Percentiles rank a stretch among this genome's conserved stretches.
Conservation (phyloP, 2,113 vertebrate species). For the Aviceda subcristata region DNA sequence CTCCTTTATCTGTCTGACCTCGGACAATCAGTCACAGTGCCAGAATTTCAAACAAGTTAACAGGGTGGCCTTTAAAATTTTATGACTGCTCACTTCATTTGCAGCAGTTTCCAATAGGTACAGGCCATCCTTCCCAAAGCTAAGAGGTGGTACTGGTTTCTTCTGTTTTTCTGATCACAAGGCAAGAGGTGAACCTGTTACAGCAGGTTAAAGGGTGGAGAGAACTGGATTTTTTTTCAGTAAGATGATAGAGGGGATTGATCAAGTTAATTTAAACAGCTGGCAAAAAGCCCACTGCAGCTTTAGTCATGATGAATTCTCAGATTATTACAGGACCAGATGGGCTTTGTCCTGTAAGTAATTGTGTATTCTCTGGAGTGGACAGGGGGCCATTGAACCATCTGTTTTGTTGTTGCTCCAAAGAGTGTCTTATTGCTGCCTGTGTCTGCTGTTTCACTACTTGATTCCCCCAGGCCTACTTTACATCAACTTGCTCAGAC, state of each 20-base stretch:
- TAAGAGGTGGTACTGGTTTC: neutral
- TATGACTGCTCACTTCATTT: neutral
- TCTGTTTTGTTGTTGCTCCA: constrained; percentile 42
- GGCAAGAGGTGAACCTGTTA: neutral
- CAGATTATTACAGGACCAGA: constrained; percentile 43
- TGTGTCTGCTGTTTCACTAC: neutral
- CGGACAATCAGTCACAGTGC: neutral
- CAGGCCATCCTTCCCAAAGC: neutral
- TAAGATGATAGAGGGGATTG: neutral
- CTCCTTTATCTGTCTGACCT: neutral
- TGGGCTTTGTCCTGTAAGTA: constrained; percentile 54
- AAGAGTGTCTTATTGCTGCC: constrained; percentile 6
- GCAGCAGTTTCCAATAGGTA: neutral
- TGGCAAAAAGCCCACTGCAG: neutral
- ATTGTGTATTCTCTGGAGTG: constrained; percentile 37
- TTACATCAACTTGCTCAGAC: neutral
- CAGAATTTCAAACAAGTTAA: neutral
- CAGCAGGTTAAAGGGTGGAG: neutral
- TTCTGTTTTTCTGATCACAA: neutral
- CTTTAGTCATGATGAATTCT: constrained; percentile 19
- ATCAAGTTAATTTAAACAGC: constrained; percentile 18
- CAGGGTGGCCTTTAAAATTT: neutral
- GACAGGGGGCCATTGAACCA: neutral
- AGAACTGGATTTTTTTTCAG: neutral
- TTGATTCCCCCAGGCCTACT: neutral